These are phyloP conservation scores for Eurystomus gularis DNA, from an alignment of 2,113 vertebrate species.

Conservation along the genomic window DNA sequence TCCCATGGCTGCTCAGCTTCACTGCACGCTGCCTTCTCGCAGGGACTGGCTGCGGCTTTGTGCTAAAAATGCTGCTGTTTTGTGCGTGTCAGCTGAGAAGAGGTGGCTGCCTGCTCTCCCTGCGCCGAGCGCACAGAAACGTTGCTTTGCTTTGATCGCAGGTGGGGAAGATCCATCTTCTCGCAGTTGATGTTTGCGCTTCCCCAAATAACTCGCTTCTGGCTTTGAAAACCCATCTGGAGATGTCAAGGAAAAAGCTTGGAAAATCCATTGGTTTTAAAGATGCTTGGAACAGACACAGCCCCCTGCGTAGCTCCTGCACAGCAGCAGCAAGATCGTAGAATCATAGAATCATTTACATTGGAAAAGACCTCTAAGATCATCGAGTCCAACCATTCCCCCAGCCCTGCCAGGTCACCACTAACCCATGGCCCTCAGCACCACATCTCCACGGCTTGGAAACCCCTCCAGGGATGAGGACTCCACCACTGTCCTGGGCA, in stretches of 20 bases:
- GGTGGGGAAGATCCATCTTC: background rate
- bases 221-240: background rate
- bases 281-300: background rate
- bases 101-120: background rate
- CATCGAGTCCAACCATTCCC: too few species aligned
- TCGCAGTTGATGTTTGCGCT: background rate
- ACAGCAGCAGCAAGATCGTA: background rate
- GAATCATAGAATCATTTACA: too few species aligned
- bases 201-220: background rate
- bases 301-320: background rate
- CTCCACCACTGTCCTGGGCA: too few species aligned
- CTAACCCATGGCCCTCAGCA: too few species aligned
- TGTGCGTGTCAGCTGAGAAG: background rate
- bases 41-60: background rate
- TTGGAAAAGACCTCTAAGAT: too few species aligned
- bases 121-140: background rate
- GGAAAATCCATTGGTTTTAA: background rate
- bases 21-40: background rate
- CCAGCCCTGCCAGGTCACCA: too few species aligned
- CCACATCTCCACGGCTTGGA: too few species aligned
- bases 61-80: background rate
- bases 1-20: constrained; percentile 24
- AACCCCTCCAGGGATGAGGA: too few species aligned
- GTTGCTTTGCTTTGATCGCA: background rate
- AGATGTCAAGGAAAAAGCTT: background rate